phyloP scores from a whole-genome alignment of 2,797 vertebrate species.

The Dermochelys coriacea region DNA sequence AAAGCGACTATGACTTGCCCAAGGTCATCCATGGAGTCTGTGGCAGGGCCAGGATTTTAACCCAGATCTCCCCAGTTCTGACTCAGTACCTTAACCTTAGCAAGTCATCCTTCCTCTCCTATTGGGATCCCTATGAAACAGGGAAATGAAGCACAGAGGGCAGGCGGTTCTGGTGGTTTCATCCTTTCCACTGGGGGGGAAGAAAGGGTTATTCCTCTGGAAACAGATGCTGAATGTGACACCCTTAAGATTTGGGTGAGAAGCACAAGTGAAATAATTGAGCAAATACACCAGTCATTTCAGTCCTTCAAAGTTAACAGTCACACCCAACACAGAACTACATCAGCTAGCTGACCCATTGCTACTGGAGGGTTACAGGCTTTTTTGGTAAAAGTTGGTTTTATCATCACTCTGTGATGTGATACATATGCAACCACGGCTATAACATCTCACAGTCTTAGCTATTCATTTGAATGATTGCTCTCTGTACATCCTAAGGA shows the following conservation, averaged over 20 bases:
- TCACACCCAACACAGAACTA: constrained; percentile 48
- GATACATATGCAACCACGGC: background rate
- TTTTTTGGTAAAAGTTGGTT: constrained; percentile 8
- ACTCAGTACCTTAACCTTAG: background rate
- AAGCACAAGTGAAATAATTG: constrained; percentile 66
- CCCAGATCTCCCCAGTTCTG: background rate
- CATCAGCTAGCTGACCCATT: constrained; percentile 17
- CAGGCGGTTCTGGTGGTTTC: constrained; percentile 26
- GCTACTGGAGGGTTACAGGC: background rate
- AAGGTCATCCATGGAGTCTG: background rate
- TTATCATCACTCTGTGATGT: constrained; percentile 2
- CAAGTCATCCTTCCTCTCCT: background rate
- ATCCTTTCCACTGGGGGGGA: constrained; percentile 24
- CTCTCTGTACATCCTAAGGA: background rate
- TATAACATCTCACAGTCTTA: background rate
- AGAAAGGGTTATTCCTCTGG: constrained; percentile 26
- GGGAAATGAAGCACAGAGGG: background rate
- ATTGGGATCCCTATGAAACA: background rate
- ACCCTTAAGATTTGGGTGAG: constrained; percentile 17
- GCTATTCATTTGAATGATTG: background rate
- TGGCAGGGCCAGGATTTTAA: background rate
- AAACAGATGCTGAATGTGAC: constrained; percentile 26
- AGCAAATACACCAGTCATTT: constrained; percentile 60
- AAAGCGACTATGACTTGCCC: background rate
- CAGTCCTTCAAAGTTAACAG: constrained; percentile 56